phyloP scores from a whole-genome alignment of 2,888 invertebrate genomes.

The Cordilura impudica region DNA sequence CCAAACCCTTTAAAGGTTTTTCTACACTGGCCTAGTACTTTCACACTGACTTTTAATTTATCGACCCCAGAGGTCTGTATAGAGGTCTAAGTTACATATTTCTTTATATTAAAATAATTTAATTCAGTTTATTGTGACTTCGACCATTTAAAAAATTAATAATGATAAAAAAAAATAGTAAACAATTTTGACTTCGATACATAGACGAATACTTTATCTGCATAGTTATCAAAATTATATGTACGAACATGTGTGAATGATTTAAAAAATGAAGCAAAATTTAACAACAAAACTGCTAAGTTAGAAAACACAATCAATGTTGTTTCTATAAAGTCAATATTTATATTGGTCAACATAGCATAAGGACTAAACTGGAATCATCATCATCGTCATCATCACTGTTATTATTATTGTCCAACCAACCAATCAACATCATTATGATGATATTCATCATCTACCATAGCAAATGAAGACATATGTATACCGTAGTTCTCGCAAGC shows the following conservation, averaged over 20 bases:
- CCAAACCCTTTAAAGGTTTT: too few species aligned
- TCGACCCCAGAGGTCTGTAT: too few species aligned
- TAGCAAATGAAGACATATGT: slow-evolving; percentile 12
- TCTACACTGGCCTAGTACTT: too few species aligned
- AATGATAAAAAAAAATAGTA: too few species aligned
- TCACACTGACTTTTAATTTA: too few species aligned
- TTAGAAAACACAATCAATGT: slow-evolving; percentile 27
- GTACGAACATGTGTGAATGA: background rate
- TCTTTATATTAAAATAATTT: too few species aligned
- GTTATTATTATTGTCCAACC: background rate
- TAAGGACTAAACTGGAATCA: slow-evolving; percentile 22
- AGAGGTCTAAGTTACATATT: too few species aligned
- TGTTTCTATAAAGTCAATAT: slow-evolving; percentile 53
- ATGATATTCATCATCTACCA: slow-evolving; percentile 5
- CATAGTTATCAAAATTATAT: background rate
- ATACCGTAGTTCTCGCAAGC: background rate
- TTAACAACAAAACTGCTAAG: slow-evolving; percentile 6
- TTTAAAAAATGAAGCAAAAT: background rate
- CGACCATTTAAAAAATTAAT: too few species aligned
- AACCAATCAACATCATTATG: background rate
- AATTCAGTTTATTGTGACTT: too few species aligned
- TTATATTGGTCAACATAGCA: slow-evolving; percentile 48
- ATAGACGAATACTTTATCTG: too few species aligned
- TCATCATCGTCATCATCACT: slow-evolving; percentile 1
- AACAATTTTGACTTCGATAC: too few species aligned